Conservation (phyloP, 2,797 vertebrate species). For the Peromyscus melanophrys region DNA sequence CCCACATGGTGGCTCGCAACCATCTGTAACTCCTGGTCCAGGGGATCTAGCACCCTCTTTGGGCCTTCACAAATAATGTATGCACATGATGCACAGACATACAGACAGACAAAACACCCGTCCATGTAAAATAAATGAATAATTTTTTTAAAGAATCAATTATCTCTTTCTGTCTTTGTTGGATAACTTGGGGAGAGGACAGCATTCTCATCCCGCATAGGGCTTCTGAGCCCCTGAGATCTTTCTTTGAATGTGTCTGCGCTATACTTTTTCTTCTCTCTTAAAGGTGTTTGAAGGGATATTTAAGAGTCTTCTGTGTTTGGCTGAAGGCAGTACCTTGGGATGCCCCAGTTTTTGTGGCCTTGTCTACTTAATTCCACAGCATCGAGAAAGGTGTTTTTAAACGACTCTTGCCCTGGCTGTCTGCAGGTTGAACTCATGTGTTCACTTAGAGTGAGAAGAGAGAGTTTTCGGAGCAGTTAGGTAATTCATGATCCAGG, state of each 20-base stretch:
- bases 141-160: background rate
- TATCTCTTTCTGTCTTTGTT: background rate
- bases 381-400: background rate
- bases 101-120: background rate
- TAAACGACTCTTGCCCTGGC: background rate
- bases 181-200: background rate
- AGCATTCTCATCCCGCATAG: background rate
- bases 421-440: background rate
- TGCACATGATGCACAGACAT: background rate
- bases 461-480: background rate
- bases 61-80: too few species aligned
- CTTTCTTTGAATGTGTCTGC: background rate
- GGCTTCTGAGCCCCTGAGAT: background rate
- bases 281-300: background rate
- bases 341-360: background rate
- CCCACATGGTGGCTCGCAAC: background rate
- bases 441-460: background rate
- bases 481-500: background rate
- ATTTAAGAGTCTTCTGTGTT: background rate
- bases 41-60: background rate
- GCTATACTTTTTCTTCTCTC: background rate
- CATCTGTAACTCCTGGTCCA: background rate
- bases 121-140: background rate
- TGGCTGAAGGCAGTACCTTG: background rate
- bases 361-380: background rate